These are phyloP conservation scores for Mellilla xanthometata DNA, from an alignment of 2,888 invertebrate genomes.

Conservation along the genomic window DNA sequence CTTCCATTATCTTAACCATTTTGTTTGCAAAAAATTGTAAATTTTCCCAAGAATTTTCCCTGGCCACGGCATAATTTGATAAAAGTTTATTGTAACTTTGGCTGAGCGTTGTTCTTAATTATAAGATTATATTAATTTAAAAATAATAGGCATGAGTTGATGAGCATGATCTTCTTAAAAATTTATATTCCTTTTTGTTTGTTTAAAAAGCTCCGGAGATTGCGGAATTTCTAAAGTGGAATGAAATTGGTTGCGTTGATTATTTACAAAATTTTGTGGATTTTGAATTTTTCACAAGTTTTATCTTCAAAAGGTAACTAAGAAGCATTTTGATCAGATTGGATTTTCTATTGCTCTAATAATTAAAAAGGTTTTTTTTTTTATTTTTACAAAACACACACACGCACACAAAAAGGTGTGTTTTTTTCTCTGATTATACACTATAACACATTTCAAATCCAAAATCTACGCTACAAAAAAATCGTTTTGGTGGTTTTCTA, in stretches of 20 bases:
- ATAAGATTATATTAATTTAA: background rate
- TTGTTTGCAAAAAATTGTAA: conserved; percentile 13
- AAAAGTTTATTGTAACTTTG: conserved; percentile 13
- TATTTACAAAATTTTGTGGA: background rate
- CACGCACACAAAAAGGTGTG: too few relatives aligned
- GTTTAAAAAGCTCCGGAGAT: background rate
- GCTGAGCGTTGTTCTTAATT: background rate
- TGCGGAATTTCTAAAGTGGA: background rate
- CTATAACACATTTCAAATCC: too few relatives aligned
- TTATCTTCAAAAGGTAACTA: too few relatives aligned
- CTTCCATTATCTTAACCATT: conserved; percentile 23
- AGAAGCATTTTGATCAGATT: too few relatives aligned
- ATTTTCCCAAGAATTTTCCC: conserved; percentile 12
- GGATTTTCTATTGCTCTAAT: too few relatives aligned
- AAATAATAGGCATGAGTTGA: background rate
- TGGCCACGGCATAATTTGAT: conserved; percentile 17
- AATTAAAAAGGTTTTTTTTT: too few relatives aligned
- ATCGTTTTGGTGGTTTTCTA: too few relatives aligned
- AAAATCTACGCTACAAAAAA: too few relatives aligned
- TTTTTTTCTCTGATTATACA: too few relatives aligned
- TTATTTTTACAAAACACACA: too few relatives aligned
- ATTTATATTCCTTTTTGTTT: background rate
- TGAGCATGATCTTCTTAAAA: background rate
- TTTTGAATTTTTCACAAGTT: background rate
- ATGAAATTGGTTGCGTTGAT: background rate